Evolutionary conservation across 2,113 vertebrate genomes (phyloP).

Genomic region (Neolamprologus hecqui): DNA sequence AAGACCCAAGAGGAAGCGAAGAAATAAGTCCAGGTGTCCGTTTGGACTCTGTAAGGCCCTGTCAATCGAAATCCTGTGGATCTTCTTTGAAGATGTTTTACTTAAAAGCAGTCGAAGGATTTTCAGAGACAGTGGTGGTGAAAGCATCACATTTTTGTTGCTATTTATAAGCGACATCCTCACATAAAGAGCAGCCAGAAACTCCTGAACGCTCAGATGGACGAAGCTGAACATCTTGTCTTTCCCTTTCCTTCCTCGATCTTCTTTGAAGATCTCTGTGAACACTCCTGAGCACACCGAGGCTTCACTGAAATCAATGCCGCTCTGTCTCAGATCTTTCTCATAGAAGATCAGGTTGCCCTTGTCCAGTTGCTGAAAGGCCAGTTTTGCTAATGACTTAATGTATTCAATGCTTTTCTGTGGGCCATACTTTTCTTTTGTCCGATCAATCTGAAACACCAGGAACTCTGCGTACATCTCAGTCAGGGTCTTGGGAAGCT

Average conservation of each 20-base stretch:
- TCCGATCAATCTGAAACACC: background rate
- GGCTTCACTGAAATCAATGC: background rate
- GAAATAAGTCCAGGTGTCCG: background rate
- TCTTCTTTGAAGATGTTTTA: background rate
- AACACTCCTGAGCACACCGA: slow-evolving; percentile 3
- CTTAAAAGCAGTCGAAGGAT: background rate
- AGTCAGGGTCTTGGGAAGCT: background rate
- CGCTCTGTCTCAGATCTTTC: background rate
- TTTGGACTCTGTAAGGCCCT: background rate
- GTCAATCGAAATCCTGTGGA: background rate
- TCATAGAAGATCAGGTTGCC: background rate
- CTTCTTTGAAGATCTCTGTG: slow-evolving; percentile 23
- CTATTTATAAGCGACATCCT: background rate
- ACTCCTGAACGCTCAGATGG: background rate
- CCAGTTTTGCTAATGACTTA: background rate
- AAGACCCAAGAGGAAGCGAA: background rate
- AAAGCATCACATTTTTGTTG: background rate
- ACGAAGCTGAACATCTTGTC: background rate
- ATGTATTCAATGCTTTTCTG: background rate
- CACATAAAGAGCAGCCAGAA: background rate
- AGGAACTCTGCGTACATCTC: background rate
- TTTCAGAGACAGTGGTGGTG: too few relatives aligned
- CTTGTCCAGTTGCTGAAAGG: background rate
- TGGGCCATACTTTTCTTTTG: background rate
- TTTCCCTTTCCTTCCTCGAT: background rate